These are phyloP conservation scores for Sthenelais limicola DNA, from an alignment of 2,888 invertebrate species.

Conservation along the genomic window DNA sequence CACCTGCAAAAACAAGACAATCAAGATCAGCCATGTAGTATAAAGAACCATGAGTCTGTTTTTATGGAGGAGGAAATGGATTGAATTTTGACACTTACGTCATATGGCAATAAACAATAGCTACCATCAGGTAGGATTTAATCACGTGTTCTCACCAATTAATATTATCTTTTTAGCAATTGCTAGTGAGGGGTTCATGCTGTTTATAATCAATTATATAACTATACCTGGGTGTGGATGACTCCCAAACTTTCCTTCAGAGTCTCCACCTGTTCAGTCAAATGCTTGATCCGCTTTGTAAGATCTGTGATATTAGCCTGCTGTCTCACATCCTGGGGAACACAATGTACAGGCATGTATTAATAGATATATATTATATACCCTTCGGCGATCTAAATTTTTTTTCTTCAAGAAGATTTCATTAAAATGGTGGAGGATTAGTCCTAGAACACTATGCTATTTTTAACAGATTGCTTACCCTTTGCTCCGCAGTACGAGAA, in stretches of 20 bases:
- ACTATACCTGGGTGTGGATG: conserved; percentile 29
- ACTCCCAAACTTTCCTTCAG: not conserved
- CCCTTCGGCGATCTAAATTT: not conserved
- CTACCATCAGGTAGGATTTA: no score
- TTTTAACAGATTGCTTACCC: conserved; percentile 44
- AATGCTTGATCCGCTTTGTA: conserved; percentile 40
- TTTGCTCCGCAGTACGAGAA: conserved; percentile 50
- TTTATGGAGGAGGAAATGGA: no score
- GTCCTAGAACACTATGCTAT: not conserved
- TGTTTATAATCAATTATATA: not conserved
- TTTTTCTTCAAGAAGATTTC: not conserved
- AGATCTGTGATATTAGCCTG: conserved; percentile 49
- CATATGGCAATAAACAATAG: no score
- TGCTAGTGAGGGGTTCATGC: not conserved
- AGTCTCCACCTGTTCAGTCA: conserved; percentile 10
- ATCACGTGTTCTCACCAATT: no score
- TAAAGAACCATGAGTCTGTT: no score
- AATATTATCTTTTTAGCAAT: no score
- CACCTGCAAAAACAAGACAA: conserved; percentile 40
- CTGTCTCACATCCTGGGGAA: conserved; percentile 48
- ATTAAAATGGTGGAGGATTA: not conserved
- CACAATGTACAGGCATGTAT: not conserved
- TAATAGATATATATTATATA: no score
- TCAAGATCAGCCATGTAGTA: no score
- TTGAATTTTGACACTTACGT: no score